Base-by-base conservation (phyloP, 2,113 vertebrate genomes). In the Bubo bubo region DNA sequence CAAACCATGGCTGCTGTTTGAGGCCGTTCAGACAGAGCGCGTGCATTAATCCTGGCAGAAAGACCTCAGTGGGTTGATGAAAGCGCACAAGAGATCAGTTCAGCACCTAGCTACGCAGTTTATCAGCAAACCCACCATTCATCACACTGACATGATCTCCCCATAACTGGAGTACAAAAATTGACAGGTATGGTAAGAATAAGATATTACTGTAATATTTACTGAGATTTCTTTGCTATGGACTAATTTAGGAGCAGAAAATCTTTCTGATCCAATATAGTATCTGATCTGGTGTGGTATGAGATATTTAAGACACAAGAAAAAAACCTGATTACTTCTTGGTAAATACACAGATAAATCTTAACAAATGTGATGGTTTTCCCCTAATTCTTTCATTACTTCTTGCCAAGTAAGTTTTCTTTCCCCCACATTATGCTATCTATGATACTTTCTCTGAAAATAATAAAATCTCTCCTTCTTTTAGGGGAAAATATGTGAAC, bases 11-110 rank as follows among this genome's bases (percentile, higher is more conserved):
- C 64, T 81, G 86, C 79, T 89, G 52, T 79, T 95, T 1, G 8
- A 95, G 79, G 86, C 75, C 47, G 63, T 80, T 92, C 82, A 92
- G 81, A 89, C 80, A 71, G 74, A 76, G 20, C 30, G 47, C 63
- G 80, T 12, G 18, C 86, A 68, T 92, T 90, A 91, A 93, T 91
- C 86, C 90, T 59, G 83, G 68, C 63, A 92, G 94, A 89, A 83
- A 39, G 67, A 90, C 72, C 83, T 84, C 79, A 60, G 41, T 16
- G 73, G 26, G 52, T 18, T 49, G 88, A 52, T 23, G 68, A 28
- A 80, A 79, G 39, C 5, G 3, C 79, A 59, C 34, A 17, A 75
- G 50, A 74, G 64, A 49, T 72, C 56, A 81, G 60, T 72, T 85
- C 45, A 80, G 60, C 73, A 90, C 68, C 77, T 43, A 26, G 28